A percentile compares a stretch with the other conserved stretches of the same genome.
phyloP scores from a whole-genome alignment of 92 coral and sea anemone genomes.

The Parazoanthus darwini region DNA sequence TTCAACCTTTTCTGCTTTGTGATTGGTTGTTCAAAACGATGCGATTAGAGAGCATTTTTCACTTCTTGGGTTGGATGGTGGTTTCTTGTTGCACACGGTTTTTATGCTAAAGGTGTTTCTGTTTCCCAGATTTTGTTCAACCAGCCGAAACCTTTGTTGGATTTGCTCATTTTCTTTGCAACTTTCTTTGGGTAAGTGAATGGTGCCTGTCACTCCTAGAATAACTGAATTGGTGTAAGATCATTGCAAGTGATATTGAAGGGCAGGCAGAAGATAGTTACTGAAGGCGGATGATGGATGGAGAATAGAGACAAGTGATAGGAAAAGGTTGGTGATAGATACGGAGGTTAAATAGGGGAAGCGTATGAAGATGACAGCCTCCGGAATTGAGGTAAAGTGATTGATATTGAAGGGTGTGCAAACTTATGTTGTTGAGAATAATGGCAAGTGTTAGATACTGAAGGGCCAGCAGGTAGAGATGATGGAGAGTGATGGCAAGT shows the following conservation, averaged over 20 bases:
- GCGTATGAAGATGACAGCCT: no score
- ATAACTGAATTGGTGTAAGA: not conserved
- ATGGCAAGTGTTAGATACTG: no score
- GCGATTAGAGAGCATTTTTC: no score
- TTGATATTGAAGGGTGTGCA: not conserved
- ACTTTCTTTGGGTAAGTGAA: slow-evolving; percentile 30
- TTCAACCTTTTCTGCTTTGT: no score
- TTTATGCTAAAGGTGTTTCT: not conserved
- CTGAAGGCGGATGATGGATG: not conserved
- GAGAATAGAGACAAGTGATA: not conserved
- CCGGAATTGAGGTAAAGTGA: no score
- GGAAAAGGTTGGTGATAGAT: not conserved
- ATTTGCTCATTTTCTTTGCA: slow-evolving; percentile 22
- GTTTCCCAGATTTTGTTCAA: not conserved
- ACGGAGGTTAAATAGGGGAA: not conserved
- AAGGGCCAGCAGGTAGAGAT: not conserved
- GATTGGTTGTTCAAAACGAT: no score
- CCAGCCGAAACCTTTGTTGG: slow-evolving; percentile 6
- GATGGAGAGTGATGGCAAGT: not conserved
- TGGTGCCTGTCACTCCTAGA: not conserved
- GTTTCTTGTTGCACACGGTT: no score
- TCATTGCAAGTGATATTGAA: no score
- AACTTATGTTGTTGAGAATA: not conserved
- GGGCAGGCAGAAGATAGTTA: not conserved
- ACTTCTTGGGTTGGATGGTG: no score